These are phyloP conservation scores for Neosilurus mollespiculum DNA, from an alignment of 2,797 vertebrate genomes.

Conservation along the genomic window DNA sequence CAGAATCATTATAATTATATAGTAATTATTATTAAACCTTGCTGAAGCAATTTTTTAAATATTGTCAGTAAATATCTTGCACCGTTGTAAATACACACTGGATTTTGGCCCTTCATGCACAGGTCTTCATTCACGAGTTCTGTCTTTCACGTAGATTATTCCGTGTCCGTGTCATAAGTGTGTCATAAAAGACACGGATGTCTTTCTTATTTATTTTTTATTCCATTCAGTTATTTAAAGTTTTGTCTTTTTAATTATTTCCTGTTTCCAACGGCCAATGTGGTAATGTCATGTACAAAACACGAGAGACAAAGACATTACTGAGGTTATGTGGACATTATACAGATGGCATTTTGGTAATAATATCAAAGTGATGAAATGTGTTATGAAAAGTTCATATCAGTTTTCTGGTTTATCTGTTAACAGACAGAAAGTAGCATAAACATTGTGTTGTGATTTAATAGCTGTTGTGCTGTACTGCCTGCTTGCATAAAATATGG, in stretches of 20 bases:
- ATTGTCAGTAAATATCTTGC: background rate
- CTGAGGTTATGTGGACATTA: background rate
- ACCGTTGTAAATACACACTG: background rate
- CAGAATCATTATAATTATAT: background rate
- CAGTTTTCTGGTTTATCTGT: background rate
- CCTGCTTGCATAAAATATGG: constrained; percentile 22
- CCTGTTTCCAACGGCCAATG: background rate
- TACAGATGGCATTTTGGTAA: background rate
- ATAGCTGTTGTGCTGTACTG: constrained; percentile 2
- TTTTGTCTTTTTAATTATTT: background rate
- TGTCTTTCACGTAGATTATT: background rate
- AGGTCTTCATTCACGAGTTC: background rate
- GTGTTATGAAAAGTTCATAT: background rate
- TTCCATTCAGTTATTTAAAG: constrained; percentile 1
- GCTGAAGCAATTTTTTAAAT: background rate
- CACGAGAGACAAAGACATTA: background rate
- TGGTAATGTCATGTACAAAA: background rate
- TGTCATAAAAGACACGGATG: background rate
- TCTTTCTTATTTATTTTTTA: constrained; percentile 23
- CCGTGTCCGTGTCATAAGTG: too few species aligned
- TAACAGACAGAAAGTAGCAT: background rate
- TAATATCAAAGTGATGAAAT: constrained; percentile 1
- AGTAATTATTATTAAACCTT: background rate
- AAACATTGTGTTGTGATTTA: background rate
- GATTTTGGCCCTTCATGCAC: background rate